Percentiles rank a stretch among this genome's conserved stretches.
Evolutionary conservation across 2,888 invertebrate genomes (phyloP).

Genomic region (Bhutanitis thaidina): DNA sequence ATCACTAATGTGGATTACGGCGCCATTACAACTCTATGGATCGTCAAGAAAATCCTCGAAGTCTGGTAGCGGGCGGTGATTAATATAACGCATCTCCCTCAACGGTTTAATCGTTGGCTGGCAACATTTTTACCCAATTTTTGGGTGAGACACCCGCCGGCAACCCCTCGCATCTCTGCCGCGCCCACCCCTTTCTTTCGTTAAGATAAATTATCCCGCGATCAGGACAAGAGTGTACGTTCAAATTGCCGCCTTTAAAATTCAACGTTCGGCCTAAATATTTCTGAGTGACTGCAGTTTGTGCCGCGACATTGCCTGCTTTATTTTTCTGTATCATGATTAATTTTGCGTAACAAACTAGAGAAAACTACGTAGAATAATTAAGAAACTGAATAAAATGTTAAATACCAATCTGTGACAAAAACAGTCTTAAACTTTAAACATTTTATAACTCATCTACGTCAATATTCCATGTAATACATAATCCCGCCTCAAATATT

Average conservation of each 20-base stretch:
- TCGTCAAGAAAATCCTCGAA: constrained; percentile 62
- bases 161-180: constrained; percentile 38
- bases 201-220: constrained; percentile 79
- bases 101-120: constrained; percentile 78
- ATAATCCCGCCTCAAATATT: too few relatives aligned
- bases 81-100: constrained; percentile 80
- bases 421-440: too few relatives aligned
- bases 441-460: too few relatives aligned
- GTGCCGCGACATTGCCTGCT: not conserved
- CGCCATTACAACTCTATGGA: constrained; percentile 42
- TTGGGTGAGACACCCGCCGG: constrained; percentile 55
- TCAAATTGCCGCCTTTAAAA: constrained; percentile 79
- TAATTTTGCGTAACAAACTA: too few relatives aligned
- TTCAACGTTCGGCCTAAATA: constrained; percentile 72
- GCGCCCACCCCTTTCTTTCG: constrained; percentile 77
- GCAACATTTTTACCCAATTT: constrained; percentile 81
- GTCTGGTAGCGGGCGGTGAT: constrained; percentile 74
- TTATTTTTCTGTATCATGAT: not conserved
- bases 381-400: too few relatives aligned
- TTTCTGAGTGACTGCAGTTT: constrained; percentile 48
- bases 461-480: too few relatives aligned
- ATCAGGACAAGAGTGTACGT: constrained; percentile 80
- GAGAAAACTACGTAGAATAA: too few relatives aligned
- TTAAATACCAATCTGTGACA: too few relatives aligned
- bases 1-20: constrained; percentile 3